A percentile compares a stretch with the other conserved stretches of the same genome.
Conservation (phyloP, 2,888 invertebrate genomes). For the Labia minor region DNA sequence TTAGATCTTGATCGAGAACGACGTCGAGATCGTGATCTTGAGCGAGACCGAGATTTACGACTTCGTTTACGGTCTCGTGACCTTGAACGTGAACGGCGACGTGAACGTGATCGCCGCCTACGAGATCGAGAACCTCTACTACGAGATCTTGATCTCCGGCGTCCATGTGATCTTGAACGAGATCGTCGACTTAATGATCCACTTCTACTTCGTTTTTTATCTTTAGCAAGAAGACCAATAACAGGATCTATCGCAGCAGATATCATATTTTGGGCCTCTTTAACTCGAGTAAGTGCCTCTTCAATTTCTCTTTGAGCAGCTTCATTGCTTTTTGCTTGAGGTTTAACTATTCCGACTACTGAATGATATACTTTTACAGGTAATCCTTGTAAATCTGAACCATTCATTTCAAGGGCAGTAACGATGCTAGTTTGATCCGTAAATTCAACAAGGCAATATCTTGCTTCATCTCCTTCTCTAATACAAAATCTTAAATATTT, state of each 20-base stretch:
- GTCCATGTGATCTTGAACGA: slow-evolving; percentile 30
- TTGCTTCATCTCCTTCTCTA: slow-evolving; percentile 61
- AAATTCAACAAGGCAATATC: slow-evolving; percentile 85
- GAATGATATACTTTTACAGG: slow-evolving; percentile 70
- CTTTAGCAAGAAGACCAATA: slow-evolving; percentile 75
- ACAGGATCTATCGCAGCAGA: slow-evolving; percentile 89
- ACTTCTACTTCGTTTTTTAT: slow-evolving; percentile 56
- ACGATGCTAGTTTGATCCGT: slow-evolving; percentile 82
- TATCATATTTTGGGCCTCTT: slow-evolving; percentile 90
- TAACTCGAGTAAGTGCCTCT: slow-evolving; percentile 92
- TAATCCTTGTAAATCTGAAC: slow-evolving; percentile 61
- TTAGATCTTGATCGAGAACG: slow-evolving; percentile 46
- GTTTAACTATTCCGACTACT: slow-evolving; percentile 80
- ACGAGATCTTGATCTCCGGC: slow-evolving; percentile 30
- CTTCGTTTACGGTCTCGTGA: slow-evolving; percentile 37
- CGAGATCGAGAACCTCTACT: slow-evolving; percentile 29
- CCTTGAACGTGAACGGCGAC: slow-evolving; percentile 34
- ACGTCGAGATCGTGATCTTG: slow-evolving; percentile 46
- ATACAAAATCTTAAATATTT: slow-evolving; percentile 89
- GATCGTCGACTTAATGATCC: slow-evolving; percentile 43
- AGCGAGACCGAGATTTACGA: slow-evolving; percentile 37
- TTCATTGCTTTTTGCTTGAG: slow-evolving; percentile 90
- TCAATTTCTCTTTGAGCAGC: slow-evolving; percentile 92
- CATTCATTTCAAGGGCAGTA: slow-evolving; percentile 76
- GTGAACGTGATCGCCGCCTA: slow-evolving; percentile 25